phyloP scores from a whole-genome alignment of 1,140 invertebrate species.

The Ips typographus region DNA sequence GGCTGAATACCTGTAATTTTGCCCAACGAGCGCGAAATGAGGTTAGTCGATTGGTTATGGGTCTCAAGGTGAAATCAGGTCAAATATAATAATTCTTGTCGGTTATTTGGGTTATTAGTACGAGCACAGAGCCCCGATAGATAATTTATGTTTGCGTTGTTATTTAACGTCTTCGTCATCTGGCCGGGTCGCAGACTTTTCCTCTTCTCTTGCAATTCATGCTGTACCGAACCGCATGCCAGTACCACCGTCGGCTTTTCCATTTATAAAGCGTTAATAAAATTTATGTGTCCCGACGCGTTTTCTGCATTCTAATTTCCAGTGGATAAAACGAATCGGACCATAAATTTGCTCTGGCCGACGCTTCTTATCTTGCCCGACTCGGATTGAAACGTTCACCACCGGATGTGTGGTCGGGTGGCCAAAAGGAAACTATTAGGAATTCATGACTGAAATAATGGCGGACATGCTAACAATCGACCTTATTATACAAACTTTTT shows the following conservation, averaged over 20 bases:
- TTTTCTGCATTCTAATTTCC: slow-evolving; percentile 9
- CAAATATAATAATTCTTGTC: neutral
- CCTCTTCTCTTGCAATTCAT: neutral
- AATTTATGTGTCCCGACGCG: slow-evolving; percentile 10
- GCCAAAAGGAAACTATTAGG: slow-evolving; percentile 26
- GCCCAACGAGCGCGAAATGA: neutral
- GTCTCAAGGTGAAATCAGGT: slow-evolving; percentile 7
- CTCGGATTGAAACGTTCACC: slow-evolving; percentile 15
- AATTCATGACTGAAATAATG: slow-evolving; percentile 30
- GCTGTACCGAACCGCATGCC: neutral
- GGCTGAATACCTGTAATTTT: neutral
- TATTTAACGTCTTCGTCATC: slow-evolving; percentile 3
- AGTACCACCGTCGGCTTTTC: slow-evolving; percentile 6
- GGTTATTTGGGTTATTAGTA: slow-evolving; percentile 1
- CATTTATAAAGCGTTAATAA: slow-evolving; percentile 8
- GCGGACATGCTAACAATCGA: slow-evolving; percentile 16
- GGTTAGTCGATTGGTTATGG: slow-evolving; percentile 5
- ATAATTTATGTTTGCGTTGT: slow-evolving; percentile 4
- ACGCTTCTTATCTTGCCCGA: slow-evolving; percentile 16
- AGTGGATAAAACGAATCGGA: slow-evolving; percentile 20
- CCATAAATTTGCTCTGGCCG: slow-evolving; percentile 21
- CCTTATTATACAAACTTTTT: slow-evolving; percentile 12
- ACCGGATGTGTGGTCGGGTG: slow-evolving; percentile 32
- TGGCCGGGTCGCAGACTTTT: neutral
- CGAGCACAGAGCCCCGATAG: neutral